Percentiles rank a stretch among this genome's conserved stretches.
Evolutionary conservation across 2,113 vertebrate species (phyloP).

Genomic region (Phyllopteryx taeniolatus): DNA sequence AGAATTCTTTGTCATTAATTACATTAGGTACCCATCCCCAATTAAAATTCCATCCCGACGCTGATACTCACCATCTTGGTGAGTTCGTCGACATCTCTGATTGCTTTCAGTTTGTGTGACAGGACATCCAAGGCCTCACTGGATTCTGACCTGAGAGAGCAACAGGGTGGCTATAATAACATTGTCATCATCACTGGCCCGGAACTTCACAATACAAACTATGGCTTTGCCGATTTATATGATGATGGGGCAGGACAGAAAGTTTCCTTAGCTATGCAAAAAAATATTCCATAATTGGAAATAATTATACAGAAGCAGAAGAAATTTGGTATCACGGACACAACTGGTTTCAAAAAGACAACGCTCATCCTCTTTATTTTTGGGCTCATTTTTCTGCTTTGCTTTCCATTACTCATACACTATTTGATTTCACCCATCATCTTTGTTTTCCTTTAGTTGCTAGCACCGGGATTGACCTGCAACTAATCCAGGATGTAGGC

Average conservation of each 20-base stretch:
- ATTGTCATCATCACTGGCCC: neutral
- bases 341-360: slow-evolving; percentile 4
- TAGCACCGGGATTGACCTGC: slow-evolving; percentile 5
- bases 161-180: neutral
- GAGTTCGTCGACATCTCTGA: slow-evolving; percentile 86
- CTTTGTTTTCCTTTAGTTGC: slow-evolving; percentile 13
- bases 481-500: neutral
- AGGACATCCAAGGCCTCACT: slow-evolving; percentile 75
- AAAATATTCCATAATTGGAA: slow-evolving; percentile 42
- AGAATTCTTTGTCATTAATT: neutral
- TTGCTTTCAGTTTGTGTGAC: slow-evolving; percentile 78
- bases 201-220: slow-evolving; percentile 13
- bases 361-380: slow-evolving; percentile 17
- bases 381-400: slow-evolving; percentile 26
- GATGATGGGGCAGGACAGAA: slow-evolving; percentile 13
- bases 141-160: slow-evolving; percentile 74
- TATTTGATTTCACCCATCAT: slow-evolving; percentile 21
- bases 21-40: neutral
- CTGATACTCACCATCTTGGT: slow-evolving; percentile 80
- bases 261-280: slow-evolving; percentile 12
- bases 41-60: neutral
- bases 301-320: slow-evolving; percentile 30
- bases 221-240: slow-evolving; percentile 7
- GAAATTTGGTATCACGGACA: slow-evolving; percentile 28
- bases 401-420: slow-evolving; percentile 36